Evolutionary conservation across 1,140 invertebrate species (phyloP), one percentile per base, ranked within the genome.

Genomic region (Idris sp.): DNA sequence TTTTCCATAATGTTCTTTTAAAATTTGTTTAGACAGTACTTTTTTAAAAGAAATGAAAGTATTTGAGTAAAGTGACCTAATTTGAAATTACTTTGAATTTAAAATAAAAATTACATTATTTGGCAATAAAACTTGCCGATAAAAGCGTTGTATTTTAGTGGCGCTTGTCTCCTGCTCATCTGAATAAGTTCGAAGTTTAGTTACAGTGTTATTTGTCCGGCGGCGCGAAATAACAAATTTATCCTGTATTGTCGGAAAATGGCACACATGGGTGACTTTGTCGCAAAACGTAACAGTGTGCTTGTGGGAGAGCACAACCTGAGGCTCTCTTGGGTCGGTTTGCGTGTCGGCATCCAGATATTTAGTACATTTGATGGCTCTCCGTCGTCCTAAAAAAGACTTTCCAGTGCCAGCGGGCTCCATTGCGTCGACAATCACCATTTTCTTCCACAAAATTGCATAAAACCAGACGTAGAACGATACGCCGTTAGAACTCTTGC

Each of bases 301-400:
- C 51, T 69, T 68, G 31, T 76, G 40, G 8, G 10, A 14, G 43
- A 67, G 13, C 44, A 48, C 13, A 13, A 64, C 11, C 38, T 25
- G 25, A 7, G 10, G 8, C 19, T 68, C 58, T 36, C 58, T 28
- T 38, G 58, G 44, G 48, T 67, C 71, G 35, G 91, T 92, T 81
- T 92, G 92, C 1, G 89, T 89, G 74, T 85, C 90, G 3, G 90
- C 89, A 81, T 92, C 89, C 76, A 90, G 89, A 80, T 91, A 92
- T 56, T 90, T 85, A 8, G 83, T 18, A 76, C 88, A 88, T 15
- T 89, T 91, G 15, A 87, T 71, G 41, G 86, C 85, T 79, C 91
- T 88, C 67, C 83, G 88, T 82, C 91, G 92, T 35, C 91, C 91
- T 15, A 92, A 81, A 79, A 88, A 90, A 7, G 90, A 89, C 72